Evolutionary conservation across 2,113 vertebrate species (phyloP).

Genomic region (Passer domesticus): DNA sequence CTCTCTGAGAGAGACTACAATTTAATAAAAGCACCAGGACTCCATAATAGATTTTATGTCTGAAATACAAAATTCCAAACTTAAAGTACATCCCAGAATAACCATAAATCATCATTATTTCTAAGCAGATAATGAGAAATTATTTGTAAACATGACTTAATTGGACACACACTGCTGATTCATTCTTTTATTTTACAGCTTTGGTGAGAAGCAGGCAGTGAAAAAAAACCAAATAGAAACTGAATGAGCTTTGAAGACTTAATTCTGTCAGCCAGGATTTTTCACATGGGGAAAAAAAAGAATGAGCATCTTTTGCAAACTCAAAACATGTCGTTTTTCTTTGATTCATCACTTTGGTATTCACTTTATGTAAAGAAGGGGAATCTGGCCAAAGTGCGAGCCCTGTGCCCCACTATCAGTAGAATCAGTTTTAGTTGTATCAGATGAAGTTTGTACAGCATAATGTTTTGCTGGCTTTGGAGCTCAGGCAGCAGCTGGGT

Average conservation of each 20-base stretch:
- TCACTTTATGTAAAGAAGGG: background rate
- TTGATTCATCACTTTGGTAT: background rate
- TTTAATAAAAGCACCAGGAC: background rate
- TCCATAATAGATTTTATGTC: background rate
- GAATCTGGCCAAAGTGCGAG: background rate
- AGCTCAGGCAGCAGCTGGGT: background rate
- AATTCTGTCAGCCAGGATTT: background rate
- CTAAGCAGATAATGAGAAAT: slow-evolving; percentile 10
- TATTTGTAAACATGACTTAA: slow-evolving; percentile 45
- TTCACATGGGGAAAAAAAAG: background rate
- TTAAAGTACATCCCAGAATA: background rate
- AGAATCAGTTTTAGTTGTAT: background rate
- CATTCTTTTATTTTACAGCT: background rate
- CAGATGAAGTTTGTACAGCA: fast-evolving
- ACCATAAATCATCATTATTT: background rate
- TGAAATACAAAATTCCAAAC: background rate
- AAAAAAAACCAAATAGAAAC: background rate
- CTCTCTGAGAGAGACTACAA: background rate
- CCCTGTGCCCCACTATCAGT: background rate
- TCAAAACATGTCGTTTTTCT: background rate
- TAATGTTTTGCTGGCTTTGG: background rate
- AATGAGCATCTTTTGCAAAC: background rate
- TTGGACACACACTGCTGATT: background rate
- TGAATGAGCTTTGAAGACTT: background rate
- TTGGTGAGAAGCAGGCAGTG: background rate